A percentile compares a stretch with the other conserved stretches of the same genome.
Evolutionary conservation across 2,888 invertebrate species (phyloP).

Genomic region (Orthonevra nobilis): DNA sequence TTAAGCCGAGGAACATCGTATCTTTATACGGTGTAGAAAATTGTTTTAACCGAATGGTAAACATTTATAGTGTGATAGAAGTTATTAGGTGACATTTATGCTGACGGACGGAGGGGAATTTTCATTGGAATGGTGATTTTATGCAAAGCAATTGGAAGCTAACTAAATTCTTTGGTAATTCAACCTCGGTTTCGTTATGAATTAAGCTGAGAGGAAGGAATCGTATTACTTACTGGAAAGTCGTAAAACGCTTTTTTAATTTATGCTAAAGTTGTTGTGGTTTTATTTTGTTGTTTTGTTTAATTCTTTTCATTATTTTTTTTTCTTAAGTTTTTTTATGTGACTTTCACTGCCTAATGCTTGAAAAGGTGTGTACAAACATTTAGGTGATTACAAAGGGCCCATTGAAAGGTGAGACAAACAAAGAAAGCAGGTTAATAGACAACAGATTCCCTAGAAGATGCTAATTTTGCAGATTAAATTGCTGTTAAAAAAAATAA

Average conservation of each 20-base stretch:
- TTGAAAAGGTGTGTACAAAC: too few species aligned
- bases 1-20: not conserved
- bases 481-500: too few species aligned
- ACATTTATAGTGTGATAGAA: conserved; percentile 14
- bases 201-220: not conserved
- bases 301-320: not conserved
- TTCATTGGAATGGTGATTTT: conserved; percentile 29
- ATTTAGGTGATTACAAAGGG: too few species aligned
- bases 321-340: not conserved
- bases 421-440: too few species aligned
- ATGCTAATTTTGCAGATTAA: too few species aligned
- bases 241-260: conserved; percentile 9
- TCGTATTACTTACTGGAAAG: conserved; percentile 4
- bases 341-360: conserved; percentile 5
- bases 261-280: conserved; percentile 11
- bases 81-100: conserved; percentile 32
- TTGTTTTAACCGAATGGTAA: conserved; percentile 17
- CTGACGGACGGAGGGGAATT: conserved; percentile 14
- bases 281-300: not conserved
- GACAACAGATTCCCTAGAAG: too few species aligned
- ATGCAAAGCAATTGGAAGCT: conserved; percentile 13
- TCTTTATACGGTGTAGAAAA: conserved; percentile 19
- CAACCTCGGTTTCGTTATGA: not conserved
- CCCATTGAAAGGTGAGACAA: too few species aligned
- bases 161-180: not conserved